phyloP scores from a whole-genome alignment of 2,888 invertebrate genomes.

The Euproctis similis region DNA sequence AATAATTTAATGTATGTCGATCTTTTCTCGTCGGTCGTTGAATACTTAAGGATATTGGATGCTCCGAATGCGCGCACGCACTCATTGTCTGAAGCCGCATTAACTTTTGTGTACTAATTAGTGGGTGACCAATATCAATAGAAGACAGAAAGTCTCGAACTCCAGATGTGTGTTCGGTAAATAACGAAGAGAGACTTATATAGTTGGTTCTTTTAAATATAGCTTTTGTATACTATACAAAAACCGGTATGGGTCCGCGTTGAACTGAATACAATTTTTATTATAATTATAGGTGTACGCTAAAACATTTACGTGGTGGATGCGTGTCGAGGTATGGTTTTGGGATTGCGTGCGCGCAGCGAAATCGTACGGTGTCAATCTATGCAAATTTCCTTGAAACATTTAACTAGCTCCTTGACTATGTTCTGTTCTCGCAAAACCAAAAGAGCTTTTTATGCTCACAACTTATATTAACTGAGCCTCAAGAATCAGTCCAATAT shows the following conservation, averaged over 20 bases:
- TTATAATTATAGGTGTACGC: constrained; percentile 39
- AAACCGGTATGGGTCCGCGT: constrained; percentile 45
- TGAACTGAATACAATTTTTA: constrained; percentile 45
- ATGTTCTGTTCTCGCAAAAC: constrained; percentile 49
- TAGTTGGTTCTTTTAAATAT: constrained; percentile 56
- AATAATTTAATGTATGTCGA: constrained; percentile 36
- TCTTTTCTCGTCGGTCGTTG: constrained; percentile 22
- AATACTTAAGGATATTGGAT: constrained; percentile 49
- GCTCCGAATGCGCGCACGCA: constrained; percentile 45
- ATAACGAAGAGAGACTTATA: constrained; percentile 56
- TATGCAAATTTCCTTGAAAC: constrained; percentile 74
- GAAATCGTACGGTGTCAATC: constrained; percentile 65
- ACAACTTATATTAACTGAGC: constrained; percentile 37
- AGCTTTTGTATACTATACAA: constrained; percentile 52
- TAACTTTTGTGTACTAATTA: constrained; percentile 74
- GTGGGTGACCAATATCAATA: constrained; percentile 72
- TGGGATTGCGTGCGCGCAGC: constrained; percentile 45
- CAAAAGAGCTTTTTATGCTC: constrained; percentile 42
- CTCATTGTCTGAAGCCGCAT: constrained; percentile 59
- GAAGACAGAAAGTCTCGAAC: constrained; percentile 69
- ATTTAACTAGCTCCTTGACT: constrained; percentile 59
- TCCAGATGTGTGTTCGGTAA: constrained; percentile 69
- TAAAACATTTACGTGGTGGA: constrained; percentile 31
- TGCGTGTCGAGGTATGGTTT: constrained; percentile 31
- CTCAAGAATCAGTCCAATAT: constrained; percentile 24